phyloP scores from a whole-genome alignment of 2,113 vertebrate genomes.

The Pituophis catenifer region DNA sequence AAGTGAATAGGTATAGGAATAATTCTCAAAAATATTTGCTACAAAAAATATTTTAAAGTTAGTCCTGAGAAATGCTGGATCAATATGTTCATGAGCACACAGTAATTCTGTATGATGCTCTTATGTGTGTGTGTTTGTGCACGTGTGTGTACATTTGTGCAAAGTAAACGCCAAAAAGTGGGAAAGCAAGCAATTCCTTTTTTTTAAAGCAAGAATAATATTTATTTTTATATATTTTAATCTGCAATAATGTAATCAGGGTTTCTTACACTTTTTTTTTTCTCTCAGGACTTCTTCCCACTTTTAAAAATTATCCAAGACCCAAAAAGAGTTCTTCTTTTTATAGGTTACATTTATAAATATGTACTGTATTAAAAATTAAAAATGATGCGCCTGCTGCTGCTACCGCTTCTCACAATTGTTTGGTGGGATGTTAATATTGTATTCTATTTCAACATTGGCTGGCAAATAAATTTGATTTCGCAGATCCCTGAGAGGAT shows the following conservation, averaged over 20 bases:
- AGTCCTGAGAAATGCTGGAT: not conserved
- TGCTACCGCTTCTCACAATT: not conserved
- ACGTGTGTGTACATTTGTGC: not conserved
- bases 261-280: not conserved
- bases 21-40: not conserved
- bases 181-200: not conserved
- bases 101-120: not conserved
- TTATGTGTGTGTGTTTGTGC: not conserved
- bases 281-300: not conserved
- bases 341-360: not conserved
- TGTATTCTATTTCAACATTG: not conserved
- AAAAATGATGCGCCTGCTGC: not conserved
- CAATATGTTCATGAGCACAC: not conserved
- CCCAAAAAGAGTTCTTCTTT: not conserved
- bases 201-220: not conserved
- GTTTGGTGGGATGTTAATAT: not conserved
- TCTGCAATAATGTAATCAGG: not conserved
- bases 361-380: not conserved
- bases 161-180: not conserved
- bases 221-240: not conserved
- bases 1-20: not conserved
- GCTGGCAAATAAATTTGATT: not conserved
- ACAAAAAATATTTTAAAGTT: not conserved
- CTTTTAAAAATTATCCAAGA: not conserved
- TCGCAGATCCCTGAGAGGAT: not conserved